A percentile compares a stretch with the other conserved stretches of the same genome.
Conservation (phyloP, 2,888 invertebrate genomes). For the Platycheirus albimanus region DNA sequence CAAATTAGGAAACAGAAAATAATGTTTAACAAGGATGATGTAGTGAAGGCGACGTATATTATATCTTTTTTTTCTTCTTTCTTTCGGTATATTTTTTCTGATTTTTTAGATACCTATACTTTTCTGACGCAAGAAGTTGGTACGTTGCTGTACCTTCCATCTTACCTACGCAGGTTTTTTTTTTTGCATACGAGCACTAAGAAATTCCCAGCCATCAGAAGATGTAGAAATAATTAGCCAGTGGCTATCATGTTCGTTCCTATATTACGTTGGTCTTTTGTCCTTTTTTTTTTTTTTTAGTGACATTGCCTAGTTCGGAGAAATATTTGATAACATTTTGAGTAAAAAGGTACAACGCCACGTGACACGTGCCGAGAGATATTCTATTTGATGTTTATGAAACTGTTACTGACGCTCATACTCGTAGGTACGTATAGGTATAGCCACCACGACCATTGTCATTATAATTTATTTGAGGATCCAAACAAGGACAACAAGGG, state of each 20-base stretch:
- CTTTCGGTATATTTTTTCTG: background rate
- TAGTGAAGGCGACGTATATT: constrained; percentile 40
- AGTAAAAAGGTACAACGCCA: background rate
- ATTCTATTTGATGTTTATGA: background rate
- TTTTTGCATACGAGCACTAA: constrained; percentile 15
- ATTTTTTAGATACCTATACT: background rate
- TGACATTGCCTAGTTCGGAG: background rate
- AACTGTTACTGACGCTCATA: too few relatives aligned
- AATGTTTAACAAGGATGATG: constrained; percentile 66
- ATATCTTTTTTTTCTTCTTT: constrained; percentile 15
- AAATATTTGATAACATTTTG: background rate
- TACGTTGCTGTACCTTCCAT: background rate
- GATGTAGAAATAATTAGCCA: constrained; percentile 35
- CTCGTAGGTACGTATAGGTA: too few relatives aligned
- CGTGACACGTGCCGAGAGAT: background rate
- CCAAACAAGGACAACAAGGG: too few relatives aligned
- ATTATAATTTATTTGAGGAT: too few relatives aligned
- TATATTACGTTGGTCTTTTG: constrained; percentile 21
- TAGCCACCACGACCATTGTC: too few relatives aligned
- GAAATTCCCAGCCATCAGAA: constrained; percentile 6
- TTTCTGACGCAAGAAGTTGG: constrained; percentile 20
- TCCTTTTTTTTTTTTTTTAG: constrained; percentile 6
- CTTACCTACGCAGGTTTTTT: constrained; percentile 42
- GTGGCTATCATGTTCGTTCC: background rate
- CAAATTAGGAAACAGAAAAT: constrained; percentile 69